These are phyloP conservation scores for Agrypnia vestita DNA, from an alignment of 1,140 invertebrate genomes.

Conservation along the genomic window DNA sequence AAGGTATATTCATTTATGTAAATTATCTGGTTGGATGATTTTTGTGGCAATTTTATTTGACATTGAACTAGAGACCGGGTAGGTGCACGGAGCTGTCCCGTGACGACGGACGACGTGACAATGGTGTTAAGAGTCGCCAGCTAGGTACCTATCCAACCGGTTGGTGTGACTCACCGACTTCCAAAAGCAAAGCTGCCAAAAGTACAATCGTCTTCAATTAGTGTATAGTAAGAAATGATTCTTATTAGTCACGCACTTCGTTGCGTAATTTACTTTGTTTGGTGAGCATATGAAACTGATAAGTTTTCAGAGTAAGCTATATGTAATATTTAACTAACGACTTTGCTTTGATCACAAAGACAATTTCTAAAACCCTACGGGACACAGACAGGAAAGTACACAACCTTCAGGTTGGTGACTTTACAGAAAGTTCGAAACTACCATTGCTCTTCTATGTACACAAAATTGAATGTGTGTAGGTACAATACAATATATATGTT, in stretches of 20 bases:
- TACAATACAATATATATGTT: too few species aligned
- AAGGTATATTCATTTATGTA: background rate
- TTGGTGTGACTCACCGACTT: background rate
- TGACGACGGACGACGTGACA: conserved; percentile 14
- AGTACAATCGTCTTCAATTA: conserved; percentile 5
- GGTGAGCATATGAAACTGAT: background rate
- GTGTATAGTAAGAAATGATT: conserved; percentile 17
- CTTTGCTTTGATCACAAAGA: too few species aligned
- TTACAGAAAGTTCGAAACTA: too few species aligned
- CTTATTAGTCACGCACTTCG: conserved; percentile 21
- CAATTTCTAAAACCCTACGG: too few species aligned
- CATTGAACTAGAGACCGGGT: conserved; percentile 23
- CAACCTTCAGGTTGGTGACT: too few species aligned
- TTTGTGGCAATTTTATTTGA: conserved; percentile 2
- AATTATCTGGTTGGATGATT: conserved; percentile 26
- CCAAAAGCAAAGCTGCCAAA: background rate
- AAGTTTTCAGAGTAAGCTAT: too few species aligned
- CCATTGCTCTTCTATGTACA: too few species aligned
- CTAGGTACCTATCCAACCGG: background rate
- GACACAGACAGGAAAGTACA: too few species aligned
- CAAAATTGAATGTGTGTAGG: too few species aligned
- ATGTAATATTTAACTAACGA: too few species aligned
- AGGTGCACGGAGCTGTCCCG: background rate
- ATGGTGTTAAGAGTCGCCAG: background rate
- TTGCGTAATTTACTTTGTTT: background rate